Conservation (phyloP, 2,888 invertebrate species). For the Cephus pulcher region DNA sequence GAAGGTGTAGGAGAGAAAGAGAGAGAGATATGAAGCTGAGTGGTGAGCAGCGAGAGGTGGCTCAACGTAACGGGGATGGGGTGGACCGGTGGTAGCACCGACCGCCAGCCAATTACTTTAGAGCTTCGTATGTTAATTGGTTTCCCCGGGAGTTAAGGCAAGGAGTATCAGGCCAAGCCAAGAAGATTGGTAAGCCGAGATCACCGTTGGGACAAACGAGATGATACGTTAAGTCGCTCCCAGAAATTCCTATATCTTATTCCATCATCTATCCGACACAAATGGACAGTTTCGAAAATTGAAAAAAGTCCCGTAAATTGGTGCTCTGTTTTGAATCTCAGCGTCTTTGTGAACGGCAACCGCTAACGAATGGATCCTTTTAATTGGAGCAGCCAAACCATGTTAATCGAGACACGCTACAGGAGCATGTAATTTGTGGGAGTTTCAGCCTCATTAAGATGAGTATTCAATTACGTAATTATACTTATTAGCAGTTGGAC, state of each 20-base stretch:
- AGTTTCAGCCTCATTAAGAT: constrained; percentile 16
- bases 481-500: constrained; percentile 16
- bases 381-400: constrained; percentile 18
- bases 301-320: no score
- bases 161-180: constrained; percentile 14
- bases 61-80: no score
- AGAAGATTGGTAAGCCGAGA: constrained; percentile 16
- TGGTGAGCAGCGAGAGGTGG: no score
- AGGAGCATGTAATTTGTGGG: constrained; percentile 15
- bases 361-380: constrained; percentile 14
- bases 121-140: constrained; percentile 25
- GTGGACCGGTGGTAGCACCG: neutral
- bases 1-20: neutral
- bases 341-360: neutral
- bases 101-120: constrained; percentile 20
- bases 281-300: no score
- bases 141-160: constrained; percentile 16
- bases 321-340: no score
- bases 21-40: neutral
- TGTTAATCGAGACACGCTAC: constrained; percentile 9
- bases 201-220: constrained; percentile 16
- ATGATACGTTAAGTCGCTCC: constrained; percentile 8
- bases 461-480: constrained; percentile 19
- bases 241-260: no score
- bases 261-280: no score